A percentile compares a stretch with the other conserved stretches of the same genome.
These are phyloP conservation scores for Sweltsa coloradensis DNA, from an alignment of 1,140 invertebrate genomes.

Conservation along the genomic window DNA sequence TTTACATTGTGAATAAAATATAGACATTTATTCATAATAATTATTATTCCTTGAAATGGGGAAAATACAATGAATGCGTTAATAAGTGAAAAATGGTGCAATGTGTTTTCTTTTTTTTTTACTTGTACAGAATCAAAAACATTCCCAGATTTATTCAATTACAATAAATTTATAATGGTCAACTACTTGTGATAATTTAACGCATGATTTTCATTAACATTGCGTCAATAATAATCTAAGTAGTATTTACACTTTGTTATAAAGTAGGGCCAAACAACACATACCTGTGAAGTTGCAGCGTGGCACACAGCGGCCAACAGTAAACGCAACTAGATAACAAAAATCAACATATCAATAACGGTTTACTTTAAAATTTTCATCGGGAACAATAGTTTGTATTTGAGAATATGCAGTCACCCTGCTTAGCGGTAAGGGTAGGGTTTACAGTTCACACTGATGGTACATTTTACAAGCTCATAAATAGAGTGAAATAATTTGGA, in stretches of 20 bases:
- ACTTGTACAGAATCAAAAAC: slow-evolving; percentile 4
- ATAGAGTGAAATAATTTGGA: no score
- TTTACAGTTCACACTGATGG: no score
- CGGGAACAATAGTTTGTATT: no score
- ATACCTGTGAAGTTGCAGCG: neutral
- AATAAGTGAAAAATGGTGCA: slow-evolving; percentile 14
- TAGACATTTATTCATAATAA: slow-evolving; percentile 13
- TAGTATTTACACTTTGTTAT: neutral
- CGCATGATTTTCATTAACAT: neutral
- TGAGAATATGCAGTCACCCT: no score
- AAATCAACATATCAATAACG: no score
- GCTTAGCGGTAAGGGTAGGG: no score
- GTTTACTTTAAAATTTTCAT: no score
- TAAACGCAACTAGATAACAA: no score
- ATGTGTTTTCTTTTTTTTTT: slow-evolving; percentile 5
- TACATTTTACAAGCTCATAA: no score
- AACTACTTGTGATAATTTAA: neutral
- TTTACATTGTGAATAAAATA: slow-evolving; percentile 14
- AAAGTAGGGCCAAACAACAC: neutral
- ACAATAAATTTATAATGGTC: no score
- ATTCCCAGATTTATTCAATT: no score
- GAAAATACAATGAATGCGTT: slow-evolving; percentile 13
- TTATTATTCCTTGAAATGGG: slow-evolving; percentile 6
- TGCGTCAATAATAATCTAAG: neutral
- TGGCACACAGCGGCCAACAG: no score